phyloP scores from a whole-genome alignment of 2,113 vertebrate genomes.

The Notarius quadriscutis region DNA sequence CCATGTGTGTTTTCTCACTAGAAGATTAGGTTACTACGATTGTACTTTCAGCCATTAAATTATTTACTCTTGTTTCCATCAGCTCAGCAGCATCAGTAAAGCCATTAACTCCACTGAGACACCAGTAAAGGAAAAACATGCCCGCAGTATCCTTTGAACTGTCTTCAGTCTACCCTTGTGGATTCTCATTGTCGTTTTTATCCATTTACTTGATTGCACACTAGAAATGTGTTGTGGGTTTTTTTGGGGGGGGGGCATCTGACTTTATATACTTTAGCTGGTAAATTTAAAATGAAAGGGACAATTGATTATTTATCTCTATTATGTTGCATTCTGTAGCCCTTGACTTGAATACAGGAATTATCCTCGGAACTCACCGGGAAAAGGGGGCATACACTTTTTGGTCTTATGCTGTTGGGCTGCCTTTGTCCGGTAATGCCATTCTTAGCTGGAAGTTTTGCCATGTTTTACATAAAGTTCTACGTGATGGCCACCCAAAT shows the following conservation, averaged over 20 bases:
- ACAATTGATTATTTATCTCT: background rate
- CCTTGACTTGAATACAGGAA: conserved; percentile 81
- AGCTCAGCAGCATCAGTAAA: conserved; percentile 98
- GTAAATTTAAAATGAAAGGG: background rate
- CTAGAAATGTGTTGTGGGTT: no score
- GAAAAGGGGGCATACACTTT: conserved; percentile 97
- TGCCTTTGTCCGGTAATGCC: conserved; percentile 87
- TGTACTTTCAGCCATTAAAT: background rate
- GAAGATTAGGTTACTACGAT: background rate
- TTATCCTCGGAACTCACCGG: conserved; percentile 92
- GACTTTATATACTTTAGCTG: background rate
- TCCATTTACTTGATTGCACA: background rate
- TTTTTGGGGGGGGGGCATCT: no score
- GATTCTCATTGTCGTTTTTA: background rate
- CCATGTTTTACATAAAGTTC: conserved; percentile 93
- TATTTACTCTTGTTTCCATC: conserved; percentile 44
- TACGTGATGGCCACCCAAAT: conserved; percentile 90
- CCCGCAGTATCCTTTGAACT: conserved; percentile 87
- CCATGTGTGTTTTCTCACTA: background rate
- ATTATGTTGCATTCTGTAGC: background rate
- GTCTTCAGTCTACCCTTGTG: background rate
- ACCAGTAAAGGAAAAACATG: conserved; percentile 97
- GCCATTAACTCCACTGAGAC: conserved; percentile 90
- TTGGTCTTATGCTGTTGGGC: conserved; percentile 93
- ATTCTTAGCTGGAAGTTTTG: conserved; percentile 99